Base-by-base conservation (phyloP, 2,797 vertebrate genomes). In the Characodon lateralis region DNA sequence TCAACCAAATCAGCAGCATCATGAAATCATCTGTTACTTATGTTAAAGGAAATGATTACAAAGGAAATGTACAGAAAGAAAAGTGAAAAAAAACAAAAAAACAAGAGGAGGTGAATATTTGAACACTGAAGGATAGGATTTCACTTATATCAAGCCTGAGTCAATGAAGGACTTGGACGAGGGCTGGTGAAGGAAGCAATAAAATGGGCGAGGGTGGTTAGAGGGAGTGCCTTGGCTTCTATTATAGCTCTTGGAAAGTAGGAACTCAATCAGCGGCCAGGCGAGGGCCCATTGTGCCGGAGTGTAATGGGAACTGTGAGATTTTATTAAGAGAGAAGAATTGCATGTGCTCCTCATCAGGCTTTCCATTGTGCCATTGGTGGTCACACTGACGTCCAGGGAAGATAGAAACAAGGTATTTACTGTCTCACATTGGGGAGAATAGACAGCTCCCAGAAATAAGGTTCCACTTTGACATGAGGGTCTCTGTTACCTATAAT, bases 261-360 rank as follows among this genome's bases (percentile, higher is more conserved):
- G 90, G 94, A 94, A 96, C 95, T 96, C 95, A 96, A 96, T 96
- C 95, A 96, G 91, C 78, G 81, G 87, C 88, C 88, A 87, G 92
- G 88, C 93, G 78, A 90, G 89, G 85, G 92, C 88, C 94, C 89
- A 95, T 95, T 95, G 95, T 96, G 90, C 89, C 12, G 58, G 55
- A 79, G 84, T 91, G 94, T 95, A 95, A 95, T 96, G 93, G 94
- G 93, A 95, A 95, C 94, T 94, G 91, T 94, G 94, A 95, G 95
- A 95, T 95, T 95, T 95, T 96, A 96, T 95, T 95, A 95, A 95
- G 93, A 95, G 94, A 95, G 93, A 94, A 94, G 95, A 95, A 95
- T 95, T 95, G 95, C 94, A 92, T 95, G 94, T 90, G 93, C 90
- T 94, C 89, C 94, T 95, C 95, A 95, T 95, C 95, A 94, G 92